Base-by-base conservation (phyloP, 2,797 vertebrate genomes). In the Molossus molossus region DNA sequence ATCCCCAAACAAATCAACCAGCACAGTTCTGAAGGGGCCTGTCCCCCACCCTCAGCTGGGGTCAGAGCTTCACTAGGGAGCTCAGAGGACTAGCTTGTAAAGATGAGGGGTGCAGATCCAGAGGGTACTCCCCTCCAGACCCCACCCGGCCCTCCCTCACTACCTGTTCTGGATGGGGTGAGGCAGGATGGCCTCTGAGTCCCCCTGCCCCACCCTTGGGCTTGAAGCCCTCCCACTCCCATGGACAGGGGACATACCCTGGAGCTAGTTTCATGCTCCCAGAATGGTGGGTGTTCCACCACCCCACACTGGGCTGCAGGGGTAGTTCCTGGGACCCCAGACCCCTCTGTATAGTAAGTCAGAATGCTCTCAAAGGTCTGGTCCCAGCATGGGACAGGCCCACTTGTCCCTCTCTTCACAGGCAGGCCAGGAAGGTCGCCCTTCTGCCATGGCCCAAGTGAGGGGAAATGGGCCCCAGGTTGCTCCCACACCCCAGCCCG, bases 331-430 rank as follows among this genome's bases (percentile, higher is more conserved):
- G 72, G 89, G 69, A 55, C 64, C 90, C 90, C 89, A 40, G 60
- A 77, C 75, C 92, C 67, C 75, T 83, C 83, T 94, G 91, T 96
- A 96, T 79, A 96, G 97, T 95, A 95, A 58, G 90, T 87, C 20
- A 37, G 62, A 92, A 87, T 45, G 94, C 91, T 88, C 84, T 87
- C 27, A 12, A 90, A 11, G 83, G 77, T 64, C 58, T 33, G n/a
- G 10, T 37, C 91, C 70, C 70, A 45, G 89, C 55, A 87, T 11
- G 62, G 87, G 65, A 64, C 64, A 45, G 87, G 65, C 81, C 60
- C 45, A 60, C 60, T 62, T 13, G 60, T 20, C 79, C 57, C 25
- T 76, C 80, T 25, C 69, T 67, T 81, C 8, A 14, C 20, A 60
- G 76, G 64, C 57, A 29, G 93, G 85, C 88, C 45, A 0, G 65